Conservation (phyloP, 2,797 vertebrate species). For the Falco columbarius region DNA sequence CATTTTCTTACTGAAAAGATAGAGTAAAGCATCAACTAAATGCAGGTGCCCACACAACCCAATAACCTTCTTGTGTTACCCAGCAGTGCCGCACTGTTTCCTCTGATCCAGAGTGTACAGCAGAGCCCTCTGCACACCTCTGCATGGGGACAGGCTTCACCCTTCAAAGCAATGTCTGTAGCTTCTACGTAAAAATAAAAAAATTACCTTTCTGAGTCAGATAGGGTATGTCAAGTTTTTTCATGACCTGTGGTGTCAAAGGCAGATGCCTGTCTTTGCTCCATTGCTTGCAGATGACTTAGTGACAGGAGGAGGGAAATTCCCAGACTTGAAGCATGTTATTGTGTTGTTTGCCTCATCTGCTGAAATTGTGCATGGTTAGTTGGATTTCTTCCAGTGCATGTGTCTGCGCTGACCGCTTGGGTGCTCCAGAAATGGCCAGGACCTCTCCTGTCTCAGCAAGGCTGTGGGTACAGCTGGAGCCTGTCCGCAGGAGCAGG, state of each 20-base stretch:
- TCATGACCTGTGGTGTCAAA: neutral
- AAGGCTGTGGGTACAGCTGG: neutral
- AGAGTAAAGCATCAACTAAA: neutral
- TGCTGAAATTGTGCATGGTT: neutral
- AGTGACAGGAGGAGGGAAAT: neutral
- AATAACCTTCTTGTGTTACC: neutral
- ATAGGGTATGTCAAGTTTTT: neutral
- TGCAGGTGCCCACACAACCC: neutral
- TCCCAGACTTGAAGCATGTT: neutral
- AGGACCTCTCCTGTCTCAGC: neutral
- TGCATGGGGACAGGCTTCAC: neutral
- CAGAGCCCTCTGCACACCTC: neutral
- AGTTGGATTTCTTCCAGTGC: neutral
- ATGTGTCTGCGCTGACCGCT: fast-evolving
- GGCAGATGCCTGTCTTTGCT: neutral
- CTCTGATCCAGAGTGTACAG: neutral
- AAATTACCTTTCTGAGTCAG: neutral
- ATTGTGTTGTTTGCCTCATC: neutral
- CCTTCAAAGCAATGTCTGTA: neutral
- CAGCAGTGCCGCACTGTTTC: neutral
- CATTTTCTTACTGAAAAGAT: neutral
- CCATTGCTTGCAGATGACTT: neutral
- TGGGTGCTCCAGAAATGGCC: neutral
- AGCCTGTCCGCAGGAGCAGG: fast-evolving
- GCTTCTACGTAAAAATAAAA: neutral